phyloP scores from a whole-genome alignment of 1,140 invertebrate species.

The Lutraria rhynchaena region DNA sequence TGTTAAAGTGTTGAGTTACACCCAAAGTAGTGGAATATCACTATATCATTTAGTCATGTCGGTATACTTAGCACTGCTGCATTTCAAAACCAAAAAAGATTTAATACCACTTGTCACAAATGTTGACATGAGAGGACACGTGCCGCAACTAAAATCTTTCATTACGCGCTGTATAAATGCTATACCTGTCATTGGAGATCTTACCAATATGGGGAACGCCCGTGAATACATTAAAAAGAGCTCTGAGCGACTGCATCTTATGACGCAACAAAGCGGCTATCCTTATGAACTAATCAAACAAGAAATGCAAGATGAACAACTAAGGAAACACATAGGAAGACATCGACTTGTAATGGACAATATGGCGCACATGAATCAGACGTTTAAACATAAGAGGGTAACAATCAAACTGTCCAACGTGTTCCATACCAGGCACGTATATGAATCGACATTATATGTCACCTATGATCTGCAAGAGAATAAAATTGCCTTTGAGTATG shows the following conservation, averaged over 20 bases:
- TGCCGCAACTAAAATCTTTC: slow-evolving; percentile 26
- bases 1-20: not conserved
- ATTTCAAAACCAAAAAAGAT: slow-evolving; percentile 6
- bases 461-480: not conserved
- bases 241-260: not conserved
- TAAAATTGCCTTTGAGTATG: not conserved
- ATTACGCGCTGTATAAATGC: slow-evolving; percentile 26
- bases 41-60: slow-evolving; percentile 16
- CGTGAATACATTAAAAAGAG: slow-evolving; percentile 23
- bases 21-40: not conserved
- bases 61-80: not conserved
- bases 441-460: slow-evolving; percentile 5
- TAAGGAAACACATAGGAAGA: slow-evolving; percentile 28
- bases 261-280: slow-evolving; percentile 25
- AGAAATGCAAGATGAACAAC: slow-evolving; percentile 9
- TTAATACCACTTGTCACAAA: slow-evolving; percentile 33
- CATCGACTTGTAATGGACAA: slow-evolving; percentile 29
- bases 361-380: slow-evolving; percentile 19
- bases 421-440: slow-evolving; percentile 8
- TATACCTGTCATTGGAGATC: slow-evolving; percentile 20
- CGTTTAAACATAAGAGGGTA: slow-evolving; percentile 5
- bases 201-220: not conserved
- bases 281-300: slow-evolving; percentile 25
- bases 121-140: slow-evolving; percentile 31
- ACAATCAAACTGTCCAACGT: slow-evolving; percentile 16